Conservation (phyloP, 1,140 invertebrate species). For the Cydia strobilella region DNA sequence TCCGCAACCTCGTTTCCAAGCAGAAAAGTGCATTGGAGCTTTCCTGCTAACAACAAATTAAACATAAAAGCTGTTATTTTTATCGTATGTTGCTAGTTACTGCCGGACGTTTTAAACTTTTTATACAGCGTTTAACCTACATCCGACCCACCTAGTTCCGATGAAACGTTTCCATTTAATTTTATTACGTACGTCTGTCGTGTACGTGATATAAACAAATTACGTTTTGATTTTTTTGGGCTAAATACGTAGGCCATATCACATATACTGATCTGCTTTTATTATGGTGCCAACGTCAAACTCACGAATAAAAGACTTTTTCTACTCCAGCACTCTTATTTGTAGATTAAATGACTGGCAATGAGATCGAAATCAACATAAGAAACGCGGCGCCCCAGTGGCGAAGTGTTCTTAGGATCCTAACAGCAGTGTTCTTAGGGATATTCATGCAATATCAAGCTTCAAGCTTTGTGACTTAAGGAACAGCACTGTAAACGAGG, state of each 20-base stretch:
- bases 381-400: too few relatives aligned
- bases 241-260: background rate
- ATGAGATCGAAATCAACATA: too few relatives aligned
- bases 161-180: conserved; percentile 18
- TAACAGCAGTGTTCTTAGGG: too few relatives aligned
- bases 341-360: too few relatives aligned
- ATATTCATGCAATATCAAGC: too few relatives aligned
- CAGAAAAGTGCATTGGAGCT: background rate
- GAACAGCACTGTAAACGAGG: too few relatives aligned
- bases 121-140: conserved; percentile 22
- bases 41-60: conserved; percentile 16
- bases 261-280: background rate
- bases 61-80: conserved; percentile 22
- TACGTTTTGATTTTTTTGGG: background rate
- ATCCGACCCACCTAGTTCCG: conserved; percentile 27
- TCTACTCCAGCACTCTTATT: too few relatives aligned
- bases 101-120: conserved; percentile 24
- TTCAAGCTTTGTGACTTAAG: too few relatives aligned
- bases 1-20: conserved; percentile 9
- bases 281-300: background rate
- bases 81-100: conserved; percentile 21
- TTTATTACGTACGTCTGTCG: conserved; percentile 9
- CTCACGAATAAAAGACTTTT: background rate
- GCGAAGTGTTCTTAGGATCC: too few relatives aligned
- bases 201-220: background rate